Percentiles rank a stretch among this genome's conserved stretches.
phyloP scores from a whole-genome alignment of 2,113 vertebrate genomes.

The Hymenochirus boettgeri region DNA sequence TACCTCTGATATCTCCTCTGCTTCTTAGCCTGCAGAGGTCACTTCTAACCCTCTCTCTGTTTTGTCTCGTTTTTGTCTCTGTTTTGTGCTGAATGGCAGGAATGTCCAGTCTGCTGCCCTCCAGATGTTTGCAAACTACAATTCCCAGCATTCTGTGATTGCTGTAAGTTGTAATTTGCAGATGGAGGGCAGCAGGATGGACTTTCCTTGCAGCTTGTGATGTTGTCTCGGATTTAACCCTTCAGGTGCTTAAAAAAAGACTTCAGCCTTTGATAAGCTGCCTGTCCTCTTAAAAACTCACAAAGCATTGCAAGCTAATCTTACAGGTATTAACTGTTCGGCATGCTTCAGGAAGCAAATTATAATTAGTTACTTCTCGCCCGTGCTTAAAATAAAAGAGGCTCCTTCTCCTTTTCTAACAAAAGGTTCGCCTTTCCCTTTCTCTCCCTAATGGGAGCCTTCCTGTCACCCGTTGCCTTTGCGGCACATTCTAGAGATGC shows the following conservation, averaged over 20 bases:
- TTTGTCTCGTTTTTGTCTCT: background rate
- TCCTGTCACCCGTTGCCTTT: slow-evolving; percentile 14
- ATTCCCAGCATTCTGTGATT: too few relatives aligned
- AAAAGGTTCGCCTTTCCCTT: slow-evolving; percentile 22
- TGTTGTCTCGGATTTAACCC: background rate
- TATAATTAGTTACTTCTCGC: slow-evolving; percentile 23
- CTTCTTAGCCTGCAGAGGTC: background rate
- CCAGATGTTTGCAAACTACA: too few relatives aligned
- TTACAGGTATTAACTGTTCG: slow-evolving; percentile 16
- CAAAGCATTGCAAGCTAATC: background rate
- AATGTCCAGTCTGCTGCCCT: too few relatives aligned
- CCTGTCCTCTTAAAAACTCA: background rate
- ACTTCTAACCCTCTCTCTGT: background rate
- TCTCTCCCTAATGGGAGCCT: slow-evolving; percentile 25
- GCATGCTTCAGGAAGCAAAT: background rate
- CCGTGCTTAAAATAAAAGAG: slow-evolving; percentile 29
- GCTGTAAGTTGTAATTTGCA: background rate
- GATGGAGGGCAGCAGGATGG: background rate
- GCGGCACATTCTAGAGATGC: background rate
- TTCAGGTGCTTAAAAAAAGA: background rate
- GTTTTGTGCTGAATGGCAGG: background rate
- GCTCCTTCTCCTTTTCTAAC: background rate
- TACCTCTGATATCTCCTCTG: background rate
- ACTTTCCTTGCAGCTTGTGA: background rate
- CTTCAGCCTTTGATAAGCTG: background rate